phyloP scores from a whole-genome alignment of 2,888 invertebrate genomes.

The Lutraria lutraria region DNA sequence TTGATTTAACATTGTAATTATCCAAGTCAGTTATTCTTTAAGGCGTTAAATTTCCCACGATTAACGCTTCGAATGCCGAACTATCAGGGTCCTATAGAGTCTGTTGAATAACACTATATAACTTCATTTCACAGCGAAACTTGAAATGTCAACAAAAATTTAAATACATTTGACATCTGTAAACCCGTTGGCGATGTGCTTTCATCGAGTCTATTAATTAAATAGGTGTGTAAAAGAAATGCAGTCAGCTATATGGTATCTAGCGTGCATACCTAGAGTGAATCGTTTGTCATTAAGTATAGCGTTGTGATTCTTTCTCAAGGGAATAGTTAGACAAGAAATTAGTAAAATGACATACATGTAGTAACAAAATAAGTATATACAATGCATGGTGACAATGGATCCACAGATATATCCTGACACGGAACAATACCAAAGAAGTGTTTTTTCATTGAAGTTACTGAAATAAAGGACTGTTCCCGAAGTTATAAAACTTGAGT shows the following conservation, averaged over 20 bases:
- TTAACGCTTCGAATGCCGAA: background rate
- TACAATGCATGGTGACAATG: background rate
- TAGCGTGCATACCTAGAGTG: slow-evolving; percentile 29
- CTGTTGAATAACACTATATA: slow-evolving; percentile 46
- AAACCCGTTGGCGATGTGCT: slow-evolving; percentile 36
- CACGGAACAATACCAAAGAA: background rate
- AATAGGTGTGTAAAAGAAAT: slow-evolving; percentile 26
- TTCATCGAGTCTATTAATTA: slow-evolving; percentile 51
- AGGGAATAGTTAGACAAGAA: background rate
- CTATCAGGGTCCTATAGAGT: slow-evolving; percentile 24
- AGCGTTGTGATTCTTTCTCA: background rate
- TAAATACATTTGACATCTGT: slow-evolving; percentile 36
- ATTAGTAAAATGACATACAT: background rate
- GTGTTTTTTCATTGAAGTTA: no score
- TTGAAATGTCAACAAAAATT: slow-evolving; percentile 53
- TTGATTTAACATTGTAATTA: slow-evolving; percentile 39
- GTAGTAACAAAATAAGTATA: no score
- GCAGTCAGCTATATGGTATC: slow-evolving; percentile 21
- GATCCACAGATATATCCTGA: background rate
- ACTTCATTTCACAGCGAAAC: slow-evolving; percentile 42
- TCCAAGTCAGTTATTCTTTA: slow-evolving; percentile 33
- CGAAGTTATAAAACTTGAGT: no score
- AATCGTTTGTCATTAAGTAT: background rate
- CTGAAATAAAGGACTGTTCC: no score
- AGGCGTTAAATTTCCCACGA: slow-evolving; percentile 40